phyloP scores from a whole-genome alignment of 2,797 vertebrate species.

The Danio aesculapii region DNA sequence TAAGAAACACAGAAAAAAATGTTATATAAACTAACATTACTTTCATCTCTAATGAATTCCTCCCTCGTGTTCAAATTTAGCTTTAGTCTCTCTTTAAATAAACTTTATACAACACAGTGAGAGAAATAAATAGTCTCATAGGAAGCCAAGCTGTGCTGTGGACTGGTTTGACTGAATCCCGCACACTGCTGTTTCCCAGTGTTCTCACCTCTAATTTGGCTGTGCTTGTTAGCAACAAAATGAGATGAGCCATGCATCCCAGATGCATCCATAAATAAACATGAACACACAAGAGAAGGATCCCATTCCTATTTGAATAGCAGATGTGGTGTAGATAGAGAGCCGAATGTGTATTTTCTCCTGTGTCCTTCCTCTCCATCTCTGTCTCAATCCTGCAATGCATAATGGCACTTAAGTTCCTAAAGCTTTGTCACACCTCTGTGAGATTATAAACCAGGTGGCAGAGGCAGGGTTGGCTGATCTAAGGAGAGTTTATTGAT shows the following conservation, averaged over 20 bases:
- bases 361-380: neutral
- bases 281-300: constrained; percentile 65
- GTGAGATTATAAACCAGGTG: constrained; percentile 33
- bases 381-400: constrained; percentile 22
- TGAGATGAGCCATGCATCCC: constrained; percentile 67
- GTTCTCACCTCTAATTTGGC: constrained; percentile 76
- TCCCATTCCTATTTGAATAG: constrained; percentile 69
- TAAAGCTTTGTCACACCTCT: constrained; percentile 34
- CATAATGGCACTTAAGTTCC: constrained; percentile 32
- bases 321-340: constrained; percentile 62
- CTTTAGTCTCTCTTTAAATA: constrained; percentile 40
- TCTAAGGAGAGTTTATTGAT: constrained; percentile 51
- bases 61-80: constrained; percentile 8
- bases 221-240: constrained; percentile 73
- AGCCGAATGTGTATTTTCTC: constrained; percentile 37
- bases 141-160: constrained; percentile 42
- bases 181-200: constrained; percentile 65
- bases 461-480: constrained; percentile 30
- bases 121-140: constrained; percentile 37
- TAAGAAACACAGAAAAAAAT: neutral
- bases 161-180: constrained; percentile 64
- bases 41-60: constrained; percentile 32
- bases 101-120: constrained; percentile 39
- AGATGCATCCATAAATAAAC: constrained; percentile 77
- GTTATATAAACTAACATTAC: constrained; percentile 31